A percentile compares a stretch with the other conserved stretches of the same genome.
These are phyloP conservation scores for Melolontha melolontha DNA, from an alignment of 2,888 invertebrate genomes.

Conservation along the genomic window DNA sequence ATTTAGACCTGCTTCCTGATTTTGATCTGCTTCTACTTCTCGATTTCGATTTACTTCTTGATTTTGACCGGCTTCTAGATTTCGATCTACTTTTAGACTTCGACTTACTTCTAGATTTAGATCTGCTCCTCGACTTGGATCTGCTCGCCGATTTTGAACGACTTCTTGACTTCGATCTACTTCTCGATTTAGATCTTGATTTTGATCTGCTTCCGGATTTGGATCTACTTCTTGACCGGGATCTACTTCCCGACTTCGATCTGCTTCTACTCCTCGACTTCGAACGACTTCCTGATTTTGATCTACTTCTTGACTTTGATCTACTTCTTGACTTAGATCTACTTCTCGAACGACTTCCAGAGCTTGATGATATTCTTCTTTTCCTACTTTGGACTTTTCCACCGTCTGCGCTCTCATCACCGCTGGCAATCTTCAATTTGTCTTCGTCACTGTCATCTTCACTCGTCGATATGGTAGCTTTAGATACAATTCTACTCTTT, in stretches of 20 bases:
- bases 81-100: conserved; percentile 60
- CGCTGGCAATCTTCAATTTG: conserved; percentile 70
- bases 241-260: conserved; percentile 59
- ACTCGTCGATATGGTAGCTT: conserved; percentile 94
- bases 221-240: conserved; percentile 58
- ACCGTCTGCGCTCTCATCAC: conserved; percentile 67
- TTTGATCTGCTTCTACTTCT: conserved; percentile 59
- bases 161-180: conserved; percentile 52
- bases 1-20: conserved; percentile 53
- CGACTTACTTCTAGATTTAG: conserved; percentile 62
- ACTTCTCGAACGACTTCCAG: conserved; percentile 66
- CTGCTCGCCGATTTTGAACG: conserved; percentile 56
- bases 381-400: conserved; percentile 67
- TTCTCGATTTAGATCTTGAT: conserved; percentile 57
- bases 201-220: conserved; percentile 62
- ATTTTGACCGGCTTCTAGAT: conserved; percentile 62
- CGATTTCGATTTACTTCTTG: conserved; percentile 63
- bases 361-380: conserved; percentile 74
- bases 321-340: conserved; percentile 59
- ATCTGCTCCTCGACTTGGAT: conserved; percentile 49
- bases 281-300: conserved; percentile 54
- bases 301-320: conserved; percentile 60
- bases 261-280: conserved; percentile 43
- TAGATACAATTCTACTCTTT: conserved; percentile 89
- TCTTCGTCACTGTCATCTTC: conserved; percentile 78